These are phyloP conservation scores for Hyposmocoma kahamanoa DNA, from an alignment of 1,140 invertebrate species.

Conservation along the genomic window DNA sequence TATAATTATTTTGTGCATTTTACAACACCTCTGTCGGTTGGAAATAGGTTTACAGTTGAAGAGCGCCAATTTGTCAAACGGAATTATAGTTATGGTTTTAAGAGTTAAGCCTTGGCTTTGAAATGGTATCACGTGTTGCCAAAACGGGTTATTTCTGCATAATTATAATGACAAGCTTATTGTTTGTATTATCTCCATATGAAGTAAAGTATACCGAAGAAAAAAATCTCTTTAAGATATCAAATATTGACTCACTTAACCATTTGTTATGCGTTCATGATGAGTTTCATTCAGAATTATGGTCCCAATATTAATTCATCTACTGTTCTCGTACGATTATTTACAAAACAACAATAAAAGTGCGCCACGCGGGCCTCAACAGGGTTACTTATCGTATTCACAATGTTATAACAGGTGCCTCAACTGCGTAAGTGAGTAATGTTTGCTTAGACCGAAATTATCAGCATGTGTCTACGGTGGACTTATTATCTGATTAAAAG, in stretches of 20 bases:
- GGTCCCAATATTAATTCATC: no score
- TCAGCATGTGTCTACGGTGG: slow-evolving; percentile 19
- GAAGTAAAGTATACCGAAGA: no score
- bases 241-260: no score
- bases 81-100: slow-evolving; percentile 9
- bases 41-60: slow-evolving; percentile 18
- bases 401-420: slow-evolving; percentile 37
- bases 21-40: slow-evolving; percentile 8
- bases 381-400: slow-evolving; percentile 29
- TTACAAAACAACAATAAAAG: slow-evolving; percentile 19
- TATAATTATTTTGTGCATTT: not conserved
- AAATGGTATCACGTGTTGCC: slow-evolving; percentile 41
- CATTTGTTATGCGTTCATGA: no score
- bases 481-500: slow-evolving; percentile 35
- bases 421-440: slow-evolving; percentile 21
- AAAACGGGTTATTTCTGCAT: slow-evolving; percentile 40
- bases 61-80: no score
- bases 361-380: slow-evolving; percentile 31
- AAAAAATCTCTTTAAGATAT: no score
- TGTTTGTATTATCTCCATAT: no score
- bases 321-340: slow-evolving; percentile 7
- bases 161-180: no score
- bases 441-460: slow-evolving; percentile 38
- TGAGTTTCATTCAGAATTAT: no score
- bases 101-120: slow-evolving; percentile 41